These are phyloP conservation scores for Spea multiplicata DNA, from an alignment of 2,113 vertebrate genomes.

Conservation along the genomic window DNA sequence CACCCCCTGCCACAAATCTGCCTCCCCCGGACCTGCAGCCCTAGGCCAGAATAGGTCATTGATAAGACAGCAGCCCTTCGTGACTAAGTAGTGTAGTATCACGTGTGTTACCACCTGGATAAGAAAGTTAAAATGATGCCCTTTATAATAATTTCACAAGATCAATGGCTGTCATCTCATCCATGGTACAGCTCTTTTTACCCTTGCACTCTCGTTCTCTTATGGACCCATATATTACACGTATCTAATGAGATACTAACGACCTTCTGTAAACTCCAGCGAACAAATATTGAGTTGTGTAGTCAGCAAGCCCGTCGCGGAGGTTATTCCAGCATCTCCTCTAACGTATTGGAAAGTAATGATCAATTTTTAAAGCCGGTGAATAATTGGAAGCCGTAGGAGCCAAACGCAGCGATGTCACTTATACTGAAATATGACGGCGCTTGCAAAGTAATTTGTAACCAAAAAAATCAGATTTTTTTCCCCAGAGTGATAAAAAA, in stretches of 20 bases:
- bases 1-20: no score
- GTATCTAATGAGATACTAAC: constrained; percentile 43
- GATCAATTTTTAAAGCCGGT: constrained; percentile 37
- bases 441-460: constrained; percentile 26
- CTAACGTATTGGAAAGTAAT: constrained; percentile 44
- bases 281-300: constrained; percentile 40
- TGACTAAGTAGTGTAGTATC: no score
- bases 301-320: constrained; percentile 21
- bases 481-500: constrained; percentile 36
- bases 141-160: constrained; percentile 13
- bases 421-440: constrained; percentile 5
- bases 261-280: constrained; percentile 34
- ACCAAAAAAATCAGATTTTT: constrained; percentile 25
- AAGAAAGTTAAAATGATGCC: no score
- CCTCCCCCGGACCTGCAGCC: no score
- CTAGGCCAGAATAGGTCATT: no score
- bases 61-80: no score
- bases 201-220: constrained; percentile 7
- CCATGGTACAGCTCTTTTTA: neutral
- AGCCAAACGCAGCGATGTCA: neutral
- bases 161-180: constrained; percentile 28
- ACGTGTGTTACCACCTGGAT: no score
- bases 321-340: constrained; percentile 25
- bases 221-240: constrained; percentile 23
- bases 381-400: constrained; percentile 18